These are phyloP conservation scores for Papilio gigon DNA, from an alignment of 2,888 invertebrate species.

Conservation along the genomic window DNA sequence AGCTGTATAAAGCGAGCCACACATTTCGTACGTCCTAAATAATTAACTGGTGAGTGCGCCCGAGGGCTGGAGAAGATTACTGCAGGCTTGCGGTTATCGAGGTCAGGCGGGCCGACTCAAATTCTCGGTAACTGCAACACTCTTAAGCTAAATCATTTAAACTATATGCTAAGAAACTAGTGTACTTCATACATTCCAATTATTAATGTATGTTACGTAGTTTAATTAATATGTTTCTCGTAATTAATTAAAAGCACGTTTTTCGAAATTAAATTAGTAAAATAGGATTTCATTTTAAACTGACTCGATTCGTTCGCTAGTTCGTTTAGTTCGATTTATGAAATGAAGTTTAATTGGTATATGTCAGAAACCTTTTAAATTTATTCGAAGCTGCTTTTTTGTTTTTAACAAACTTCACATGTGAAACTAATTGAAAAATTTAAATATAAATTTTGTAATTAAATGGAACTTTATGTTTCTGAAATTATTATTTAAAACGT, in stretches of 20 bases:
- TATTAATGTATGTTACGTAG: no score
- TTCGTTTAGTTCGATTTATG: no score
- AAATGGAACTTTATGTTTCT: background rate
- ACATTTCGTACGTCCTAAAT: constrained; percentile 4
- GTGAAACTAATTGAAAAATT: background rate
- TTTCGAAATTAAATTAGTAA: no score
- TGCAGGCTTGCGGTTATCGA: constrained; percentile 18
- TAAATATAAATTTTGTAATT: background rate
- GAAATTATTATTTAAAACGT: background rate
- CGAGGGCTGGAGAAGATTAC: constrained; percentile 12
- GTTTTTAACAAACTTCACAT: background rate
- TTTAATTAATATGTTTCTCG: no score
- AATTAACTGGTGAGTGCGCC: constrained; percentile 17
- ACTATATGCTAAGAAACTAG: background rate
- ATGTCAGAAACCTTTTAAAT: no score
- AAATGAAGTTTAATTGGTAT: no score
- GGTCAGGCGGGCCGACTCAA: constrained; percentile 8
- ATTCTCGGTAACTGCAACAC: constrained; percentile 16
- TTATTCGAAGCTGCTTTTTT: no score
- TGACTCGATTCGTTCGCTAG: no score
- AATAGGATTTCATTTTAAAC: no score
- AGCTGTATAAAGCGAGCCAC: background rate
- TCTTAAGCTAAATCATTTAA: background rate
- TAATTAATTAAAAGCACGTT: no score
- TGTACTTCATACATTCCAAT: background rate